A percentile compares a stretch with the other conserved stretches of the same genome.
These are phyloP conservation scores for Plectus sambesii DNA, from an alignment of 1,140 invertebrate species.

Conservation along the genomic window DNA sequence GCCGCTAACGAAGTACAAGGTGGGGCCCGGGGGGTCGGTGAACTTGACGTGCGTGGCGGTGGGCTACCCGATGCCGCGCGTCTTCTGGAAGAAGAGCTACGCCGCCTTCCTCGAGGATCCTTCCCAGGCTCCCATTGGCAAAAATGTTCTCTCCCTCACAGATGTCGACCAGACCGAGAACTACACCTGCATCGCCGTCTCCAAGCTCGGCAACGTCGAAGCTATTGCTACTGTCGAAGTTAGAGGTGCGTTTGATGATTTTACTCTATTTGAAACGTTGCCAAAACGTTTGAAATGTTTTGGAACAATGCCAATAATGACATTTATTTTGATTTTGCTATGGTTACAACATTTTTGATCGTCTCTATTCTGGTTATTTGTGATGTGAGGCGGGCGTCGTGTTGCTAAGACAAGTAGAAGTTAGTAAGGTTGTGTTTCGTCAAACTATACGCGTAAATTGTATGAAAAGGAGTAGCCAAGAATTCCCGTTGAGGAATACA, in stretches of 20 bases:
- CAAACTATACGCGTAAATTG: too few relatives aligned
- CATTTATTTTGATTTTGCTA: too few relatives aligned
- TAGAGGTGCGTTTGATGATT: slow-evolving; percentile 71
- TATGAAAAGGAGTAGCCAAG: too few relatives aligned
- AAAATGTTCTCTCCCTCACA: slow-evolving; percentile 68
- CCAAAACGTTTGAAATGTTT: too few relatives aligned
- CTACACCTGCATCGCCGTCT: slow-evolving; percentile 91
- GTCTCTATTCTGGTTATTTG: too few relatives aligned
- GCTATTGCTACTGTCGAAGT: slow-evolving; percentile 74
- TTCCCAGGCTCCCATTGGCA: slow-evolving; percentile 47
- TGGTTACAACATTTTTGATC: too few relatives aligned
- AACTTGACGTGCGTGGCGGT: slow-evolving; percentile 91
- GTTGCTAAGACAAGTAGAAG: too few relatives aligned
- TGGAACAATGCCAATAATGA: too few relatives aligned
- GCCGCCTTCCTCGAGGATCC: slow-evolving; percentile 26
- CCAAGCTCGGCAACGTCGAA: slow-evolving; percentile 79
- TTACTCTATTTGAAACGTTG: too few relatives aligned
- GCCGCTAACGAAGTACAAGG: slow-evolving; percentile 67
- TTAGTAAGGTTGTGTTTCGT: too few relatives aligned
- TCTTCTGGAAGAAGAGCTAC: slow-evolving; percentile 57
- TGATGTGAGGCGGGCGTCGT: too few relatives aligned
- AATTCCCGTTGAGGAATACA: too few relatives aligned
- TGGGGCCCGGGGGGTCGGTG: slow-evolving; percentile 73
- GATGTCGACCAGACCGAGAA: slow-evolving; percentile 82
- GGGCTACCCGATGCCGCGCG: slow-evolving; percentile 90